Evolutionary conservation across 1,140 invertebrate genomes (phyloP).

Genomic region (Spodoptera litura): DNA sequence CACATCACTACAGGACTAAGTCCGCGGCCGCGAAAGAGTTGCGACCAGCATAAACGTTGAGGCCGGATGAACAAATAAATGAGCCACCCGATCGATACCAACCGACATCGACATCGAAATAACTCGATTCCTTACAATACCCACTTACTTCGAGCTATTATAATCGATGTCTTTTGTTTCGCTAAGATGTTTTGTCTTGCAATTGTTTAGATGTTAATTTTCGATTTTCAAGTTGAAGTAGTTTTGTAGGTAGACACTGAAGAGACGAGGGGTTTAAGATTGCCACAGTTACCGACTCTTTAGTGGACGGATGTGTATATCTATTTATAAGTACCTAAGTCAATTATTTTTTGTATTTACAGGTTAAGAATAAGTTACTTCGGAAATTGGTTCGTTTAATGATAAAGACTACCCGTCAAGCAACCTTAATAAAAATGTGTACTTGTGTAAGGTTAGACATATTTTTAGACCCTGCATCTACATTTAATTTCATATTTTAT

Average conservation of each 20-base stretch:
- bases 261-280: background rate
- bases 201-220: slow-evolving; percentile 1
- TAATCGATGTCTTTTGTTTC: slow-evolving; percentile 40
- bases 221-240: background rate
- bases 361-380: too few species aligned
- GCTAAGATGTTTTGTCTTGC: slow-evolving; percentile 9
- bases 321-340: too few species aligned
- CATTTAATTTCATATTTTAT: too few species aligned
- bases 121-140: slow-evolving; percentile 56
- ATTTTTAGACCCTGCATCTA: too few species aligned
- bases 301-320: too few species aligned
- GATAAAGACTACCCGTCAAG: too few species aligned
- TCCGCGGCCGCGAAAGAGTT: slow-evolving; percentile 71
- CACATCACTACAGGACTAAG: slow-evolving; percentile 56
- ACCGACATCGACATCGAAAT: slow-evolving; percentile 46
- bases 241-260: background rate
- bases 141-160: slow-evolving; percentile 25
- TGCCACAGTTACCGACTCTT: too few species aligned
- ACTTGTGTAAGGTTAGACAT: too few species aligned
- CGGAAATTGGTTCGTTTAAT: too few species aligned
- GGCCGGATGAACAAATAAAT: slow-evolving; percentile 82
- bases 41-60: slow-evolving; percentile 75
- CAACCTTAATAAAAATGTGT: too few species aligned
- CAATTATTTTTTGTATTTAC: too few species aligned
- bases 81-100: slow-evolving; percentile 67